These are phyloP conservation scores for Crocallis elinguaria DNA, from an alignment of 2,888 invertebrate genomes.

Conservation along the genomic window DNA sequence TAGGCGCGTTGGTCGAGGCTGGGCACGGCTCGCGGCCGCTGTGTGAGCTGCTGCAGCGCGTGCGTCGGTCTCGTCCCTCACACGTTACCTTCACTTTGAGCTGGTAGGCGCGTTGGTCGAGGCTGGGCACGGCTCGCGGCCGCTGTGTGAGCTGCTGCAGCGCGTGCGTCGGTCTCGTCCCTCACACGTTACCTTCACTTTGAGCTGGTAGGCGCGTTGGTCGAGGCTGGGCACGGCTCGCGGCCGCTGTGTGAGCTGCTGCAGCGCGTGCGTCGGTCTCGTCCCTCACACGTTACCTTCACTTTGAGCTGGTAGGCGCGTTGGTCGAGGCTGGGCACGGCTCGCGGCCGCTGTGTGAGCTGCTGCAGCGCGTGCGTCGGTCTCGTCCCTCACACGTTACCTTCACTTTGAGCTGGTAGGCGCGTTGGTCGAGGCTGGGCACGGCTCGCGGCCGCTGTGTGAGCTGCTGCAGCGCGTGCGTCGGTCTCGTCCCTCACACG, in stretches of 20 bases:
- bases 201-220: too few species aligned
- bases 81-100: constrained; percentile 61
- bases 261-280: constrained; percentile 55
- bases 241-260: constrained; percentile 62
- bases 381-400: constrained; percentile 48
- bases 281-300: constrained; percentile 64
- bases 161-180: constrained; percentile 81
- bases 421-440: constrained; percentile 88
- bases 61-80: constrained; percentile 61
- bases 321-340: too few species aligned
- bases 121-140: too few species aligned
- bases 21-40: constrained; percentile 72
- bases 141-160: constrained; percentile 68
- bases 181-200: constrained; percentile 60
- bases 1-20: constrained; percentile 89
- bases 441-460: constrained; percentile 67
- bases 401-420: too few species aligned
- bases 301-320: too few species aligned
- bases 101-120: too few species aligned
- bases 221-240: constrained; percentile 85
- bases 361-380: constrained; percentile 86
- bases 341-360: constrained; percentile 27
- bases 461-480: constrained; percentile 64
- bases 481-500: constrained; percentile 56
- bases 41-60: constrained; percentile 64